Evolutionary conservation across 2,113 vertebrate genomes (phyloP).

Genomic region (Gallinago undulata): DNA sequence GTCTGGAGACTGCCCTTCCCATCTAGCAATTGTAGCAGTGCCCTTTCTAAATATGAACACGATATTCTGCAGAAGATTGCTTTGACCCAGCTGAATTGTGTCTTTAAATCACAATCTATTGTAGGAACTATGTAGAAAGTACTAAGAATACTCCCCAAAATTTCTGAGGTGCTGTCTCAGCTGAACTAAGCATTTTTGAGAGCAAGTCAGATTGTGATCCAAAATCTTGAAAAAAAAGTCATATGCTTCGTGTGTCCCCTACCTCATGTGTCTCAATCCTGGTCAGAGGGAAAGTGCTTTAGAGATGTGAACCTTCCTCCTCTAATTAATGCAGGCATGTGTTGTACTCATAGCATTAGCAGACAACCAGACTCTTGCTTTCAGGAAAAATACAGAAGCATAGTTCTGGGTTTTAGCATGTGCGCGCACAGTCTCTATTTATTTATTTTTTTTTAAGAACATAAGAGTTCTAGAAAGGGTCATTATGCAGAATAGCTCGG

Average conservation of each 20-base stretch:
- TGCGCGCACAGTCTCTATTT: background rate
- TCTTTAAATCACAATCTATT: background rate
- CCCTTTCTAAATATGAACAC: background rate
- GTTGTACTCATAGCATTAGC: background rate
- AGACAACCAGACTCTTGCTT: background rate
- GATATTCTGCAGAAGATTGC: background rate
- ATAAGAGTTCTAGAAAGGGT: background rate
- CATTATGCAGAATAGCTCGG: background rate
- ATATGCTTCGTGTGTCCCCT: rapidly evolving
- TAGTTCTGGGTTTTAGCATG: conserved; percentile 9
- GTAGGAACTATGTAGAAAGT: background rate
- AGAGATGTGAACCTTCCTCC: background rate
- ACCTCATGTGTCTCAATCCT: background rate
- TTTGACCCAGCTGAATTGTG: background rate
- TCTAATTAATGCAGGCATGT: background rate
- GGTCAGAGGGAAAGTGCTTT: background rate
- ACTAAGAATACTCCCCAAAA: background rate
- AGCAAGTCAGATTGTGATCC: background rate
- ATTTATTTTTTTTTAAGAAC: background rate
- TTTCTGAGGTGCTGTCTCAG: background rate
- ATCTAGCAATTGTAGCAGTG: background rate
- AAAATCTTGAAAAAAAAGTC: background rate
- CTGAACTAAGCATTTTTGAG: background rate
- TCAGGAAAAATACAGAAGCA: background rate
- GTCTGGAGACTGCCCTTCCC: background rate